Percentiles rank a stretch among this genome's conserved stretches.
Conservation (phyloP, 2,797 vertebrate species). For the Acomys russatus region DNA sequence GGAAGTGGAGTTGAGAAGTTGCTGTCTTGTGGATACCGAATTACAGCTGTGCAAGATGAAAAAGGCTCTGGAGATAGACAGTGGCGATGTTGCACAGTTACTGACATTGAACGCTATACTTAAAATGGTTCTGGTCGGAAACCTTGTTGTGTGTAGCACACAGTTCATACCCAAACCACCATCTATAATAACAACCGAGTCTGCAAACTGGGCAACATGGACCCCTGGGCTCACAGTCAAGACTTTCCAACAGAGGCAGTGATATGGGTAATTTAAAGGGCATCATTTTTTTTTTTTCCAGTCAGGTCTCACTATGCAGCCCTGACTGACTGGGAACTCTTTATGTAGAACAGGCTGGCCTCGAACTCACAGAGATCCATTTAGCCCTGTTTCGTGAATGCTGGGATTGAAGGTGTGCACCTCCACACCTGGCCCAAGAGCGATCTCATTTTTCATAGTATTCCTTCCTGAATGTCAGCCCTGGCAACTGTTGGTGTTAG, state of each 20-base stretch:
- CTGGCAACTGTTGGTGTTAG: too few relatives aligned
- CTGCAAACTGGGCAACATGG: neutral
- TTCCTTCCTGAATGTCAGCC: neutral
- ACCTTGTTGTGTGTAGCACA: neutral
- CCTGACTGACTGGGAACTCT: neutral
- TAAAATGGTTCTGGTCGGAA: neutral
- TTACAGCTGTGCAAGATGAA: slow-evolving; percentile 10
- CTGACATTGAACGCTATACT: neutral
- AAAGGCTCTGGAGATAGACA: neutral
- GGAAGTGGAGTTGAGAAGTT: neutral
- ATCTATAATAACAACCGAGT: neutral
- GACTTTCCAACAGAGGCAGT: neutral
- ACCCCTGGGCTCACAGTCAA: neutral
- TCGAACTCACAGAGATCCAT: neutral
- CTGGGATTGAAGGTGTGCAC: neutral
- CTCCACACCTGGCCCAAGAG: neutral
- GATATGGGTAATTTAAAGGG: neutral
- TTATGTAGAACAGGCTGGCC: neutral
- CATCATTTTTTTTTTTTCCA: neutral
- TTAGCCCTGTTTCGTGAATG: neutral
- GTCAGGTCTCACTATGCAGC: neutral
- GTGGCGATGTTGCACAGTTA: neutral
- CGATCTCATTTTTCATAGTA: neutral
- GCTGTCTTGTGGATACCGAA: neutral
- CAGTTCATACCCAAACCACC: neutral